A percentile compares a stretch with the other conserved stretches of the same genome.
Conservation (phyloP, 2,797 vertebrate genomes). For the Diceros bicornis region DNA sequence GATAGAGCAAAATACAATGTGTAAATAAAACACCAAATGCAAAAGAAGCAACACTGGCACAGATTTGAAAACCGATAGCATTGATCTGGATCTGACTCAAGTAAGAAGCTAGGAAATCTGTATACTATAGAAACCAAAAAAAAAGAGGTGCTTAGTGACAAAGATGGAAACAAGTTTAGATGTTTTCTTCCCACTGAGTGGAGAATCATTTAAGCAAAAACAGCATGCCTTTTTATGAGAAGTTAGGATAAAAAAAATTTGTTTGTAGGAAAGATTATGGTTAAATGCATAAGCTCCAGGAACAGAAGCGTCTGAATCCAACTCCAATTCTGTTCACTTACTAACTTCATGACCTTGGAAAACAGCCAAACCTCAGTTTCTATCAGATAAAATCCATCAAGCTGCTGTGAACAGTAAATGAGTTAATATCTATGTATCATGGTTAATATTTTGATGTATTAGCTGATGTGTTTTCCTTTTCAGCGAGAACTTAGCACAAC, state of each 20-base stretch:
- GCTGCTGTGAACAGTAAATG: background rate
- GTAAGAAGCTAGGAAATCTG: background rate
- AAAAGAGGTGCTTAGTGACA: background rate
- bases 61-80: conserved; percentile 1
- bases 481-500: background rate
- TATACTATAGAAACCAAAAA: background rate
- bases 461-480: background rate
- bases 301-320: background rate
- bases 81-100: background rate
- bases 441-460: background rate
- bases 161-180: background rate
- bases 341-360: conserved; percentile 6
- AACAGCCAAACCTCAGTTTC: background rate
- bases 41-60: background rate
- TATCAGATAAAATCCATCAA: background rate
- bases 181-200: background rate
- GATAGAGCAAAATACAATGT: background rate
- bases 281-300: background rate
- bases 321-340: background rate
- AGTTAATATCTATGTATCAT: background rate
- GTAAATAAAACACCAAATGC: background rate
- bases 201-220: background rate
- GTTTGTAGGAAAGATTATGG: background rate
- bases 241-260: background rate
- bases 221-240: background rate